phyloP scores from a whole-genome alignment of 2,113 vertebrate species.

The Equus przewalskii region DNA sequence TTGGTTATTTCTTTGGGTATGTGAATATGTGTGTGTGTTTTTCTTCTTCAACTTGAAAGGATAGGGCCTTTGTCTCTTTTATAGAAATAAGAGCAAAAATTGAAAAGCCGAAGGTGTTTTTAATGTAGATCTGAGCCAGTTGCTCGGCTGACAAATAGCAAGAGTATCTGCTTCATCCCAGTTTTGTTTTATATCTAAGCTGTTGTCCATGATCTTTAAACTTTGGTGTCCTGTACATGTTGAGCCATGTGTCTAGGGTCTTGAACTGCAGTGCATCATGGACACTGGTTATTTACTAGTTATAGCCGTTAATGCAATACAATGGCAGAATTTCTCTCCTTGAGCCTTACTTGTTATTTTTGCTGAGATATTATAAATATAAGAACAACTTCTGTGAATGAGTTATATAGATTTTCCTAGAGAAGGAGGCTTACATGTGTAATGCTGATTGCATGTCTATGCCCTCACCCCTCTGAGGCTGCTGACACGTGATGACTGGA shows the following conservation, averaged over 20 bases:
- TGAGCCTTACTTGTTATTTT: background rate
- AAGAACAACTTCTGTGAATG: background rate
- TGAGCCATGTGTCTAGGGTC: background rate
- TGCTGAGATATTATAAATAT: background rate
- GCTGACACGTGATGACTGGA: background rate
- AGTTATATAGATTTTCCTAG: background rate
- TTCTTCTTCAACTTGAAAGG: background rate
- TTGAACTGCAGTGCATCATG: background rate
- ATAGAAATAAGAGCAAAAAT: background rate
- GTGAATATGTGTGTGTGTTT: background rate
- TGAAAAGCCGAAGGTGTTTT: background rate
- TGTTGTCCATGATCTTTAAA: background rate
- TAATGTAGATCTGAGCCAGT: background rate
- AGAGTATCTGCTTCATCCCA: background rate
- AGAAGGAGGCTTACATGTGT: background rate
- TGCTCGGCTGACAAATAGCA: background rate
- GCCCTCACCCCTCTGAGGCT: background rate
- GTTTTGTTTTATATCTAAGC: background rate
- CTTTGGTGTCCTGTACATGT: background rate
- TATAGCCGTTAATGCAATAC: background rate
- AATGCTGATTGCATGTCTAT: background rate
- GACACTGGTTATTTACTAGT: background rate
- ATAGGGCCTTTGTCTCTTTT: background rate
- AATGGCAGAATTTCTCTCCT: background rate
- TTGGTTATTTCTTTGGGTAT: background rate